Conservation (phyloP, 1,140 invertebrate species). For the Lerema accius region DNA sequence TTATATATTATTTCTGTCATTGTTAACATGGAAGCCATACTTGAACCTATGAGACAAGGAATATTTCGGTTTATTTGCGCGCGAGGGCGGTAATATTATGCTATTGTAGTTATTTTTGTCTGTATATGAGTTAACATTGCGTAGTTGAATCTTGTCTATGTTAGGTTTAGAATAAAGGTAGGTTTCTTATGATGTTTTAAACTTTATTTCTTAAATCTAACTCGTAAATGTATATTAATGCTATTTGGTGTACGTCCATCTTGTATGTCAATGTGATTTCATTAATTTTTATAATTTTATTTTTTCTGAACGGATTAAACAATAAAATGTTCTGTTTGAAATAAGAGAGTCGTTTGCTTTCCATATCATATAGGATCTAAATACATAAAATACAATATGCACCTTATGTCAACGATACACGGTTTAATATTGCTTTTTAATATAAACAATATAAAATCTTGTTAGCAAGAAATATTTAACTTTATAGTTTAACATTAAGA, state of each 20-base stretch:
- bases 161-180: slow-evolving; percentile 68
- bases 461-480: no score
- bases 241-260: slow-evolving; percentile 80
- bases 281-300: slow-evolving; percentile 66
- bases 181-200: slow-evolving; percentile 61
- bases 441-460: no score
- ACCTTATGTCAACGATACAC: neutral
- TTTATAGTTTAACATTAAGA: no score
- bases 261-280: slow-evolving; percentile 80
- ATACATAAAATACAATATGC: neutral
- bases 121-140: slow-evolving; percentile 78
- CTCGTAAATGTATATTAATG: slow-evolving; percentile 75
- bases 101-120: slow-evolving; percentile 68
- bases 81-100: slow-evolving; percentile 30
- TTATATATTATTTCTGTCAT: slow-evolving; percentile 78
- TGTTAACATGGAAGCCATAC: slow-evolving; percentile 73
- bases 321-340: slow-evolving; percentile 83
- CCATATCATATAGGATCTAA: slow-evolving; percentile 25
- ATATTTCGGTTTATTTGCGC: slow-evolving; percentile 36
- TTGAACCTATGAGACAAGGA: slow-evolving; percentile 44
- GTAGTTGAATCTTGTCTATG: slow-evolving; percentile 71
- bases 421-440: neutral
- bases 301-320: slow-evolving; percentile 77
- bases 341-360: slow-evolving; percentile 72
- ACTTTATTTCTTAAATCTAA: slow-evolving; percentile 73